phyloP scores from a whole-genome alignment of 2,113 vertebrate species.

The Carlito syrichta region DNA sequence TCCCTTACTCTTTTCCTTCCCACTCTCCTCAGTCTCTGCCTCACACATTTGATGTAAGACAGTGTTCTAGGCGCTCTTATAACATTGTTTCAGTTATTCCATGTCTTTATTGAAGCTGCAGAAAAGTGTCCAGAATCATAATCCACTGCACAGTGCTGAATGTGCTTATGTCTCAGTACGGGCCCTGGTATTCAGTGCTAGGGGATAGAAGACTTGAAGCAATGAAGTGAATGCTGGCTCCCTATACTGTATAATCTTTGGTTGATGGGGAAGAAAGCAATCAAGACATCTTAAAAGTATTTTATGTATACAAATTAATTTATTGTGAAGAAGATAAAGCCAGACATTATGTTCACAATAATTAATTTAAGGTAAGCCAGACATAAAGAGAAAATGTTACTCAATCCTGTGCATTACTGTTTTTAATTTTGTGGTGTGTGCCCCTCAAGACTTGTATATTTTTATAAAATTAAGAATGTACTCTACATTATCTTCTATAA shows the following conservation, averaged over 20 bases:
- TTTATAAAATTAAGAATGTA: neutral
- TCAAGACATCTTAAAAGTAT: neutral
- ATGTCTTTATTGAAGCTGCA: neutral
- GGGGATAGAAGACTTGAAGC: conserved; percentile 3
- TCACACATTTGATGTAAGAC: neutral
- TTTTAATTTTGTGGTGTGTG: neutral
- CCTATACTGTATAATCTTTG: neutral
- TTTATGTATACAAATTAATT: neutral
- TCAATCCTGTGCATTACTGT: neutral
- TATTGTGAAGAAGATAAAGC: neutral
- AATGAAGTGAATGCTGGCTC: conserved; percentile 21
- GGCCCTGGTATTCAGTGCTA: neutral
- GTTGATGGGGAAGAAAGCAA: neutral
- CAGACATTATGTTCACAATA: too few relatives aligned
- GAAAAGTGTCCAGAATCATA: neutral
- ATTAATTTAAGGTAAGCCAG: too few relatives aligned
- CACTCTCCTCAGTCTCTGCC: neutral
- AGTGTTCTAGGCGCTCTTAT: neutral
- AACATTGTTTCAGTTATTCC: neutral
- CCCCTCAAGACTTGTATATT: neutral
- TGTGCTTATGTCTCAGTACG: neutral
- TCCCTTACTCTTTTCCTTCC: neutral
- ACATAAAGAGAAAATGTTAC: conserved; percentile 9
- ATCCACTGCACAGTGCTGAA: neutral
- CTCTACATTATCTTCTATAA: neutral